A percentile compares a stretch with the other conserved stretches of the same genome.
phyloP scores from a whole-genome alignment of 1,140 invertebrate genomes.

The Trigoniulus corallinus region DNA sequence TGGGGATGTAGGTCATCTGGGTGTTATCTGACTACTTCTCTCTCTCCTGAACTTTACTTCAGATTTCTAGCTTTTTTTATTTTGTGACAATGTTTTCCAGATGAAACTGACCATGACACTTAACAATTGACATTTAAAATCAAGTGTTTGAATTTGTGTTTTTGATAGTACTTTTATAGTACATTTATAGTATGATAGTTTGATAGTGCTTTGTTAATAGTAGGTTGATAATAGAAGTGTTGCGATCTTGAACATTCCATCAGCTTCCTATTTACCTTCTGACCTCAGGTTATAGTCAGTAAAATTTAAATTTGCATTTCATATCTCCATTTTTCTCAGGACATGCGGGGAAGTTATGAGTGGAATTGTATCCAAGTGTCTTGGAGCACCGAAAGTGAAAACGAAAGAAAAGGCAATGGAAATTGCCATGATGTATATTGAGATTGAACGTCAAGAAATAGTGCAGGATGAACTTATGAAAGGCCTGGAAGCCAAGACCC shows the following conservation, averaged over 20 bases:
- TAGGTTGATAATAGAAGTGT: too few species aligned
- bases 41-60: background rate
- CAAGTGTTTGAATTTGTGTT: too few species aligned
- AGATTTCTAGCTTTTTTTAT: too few species aligned
- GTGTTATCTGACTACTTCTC: background rate
- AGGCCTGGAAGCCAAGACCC: conserved; percentile 83
- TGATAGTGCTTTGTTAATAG: too few species aligned
- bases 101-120: too few species aligned
- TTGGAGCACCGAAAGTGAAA: conserved; percentile 74
- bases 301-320: conserved; percentile 2
- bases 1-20: background rate
- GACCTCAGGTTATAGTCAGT: too few species aligned
- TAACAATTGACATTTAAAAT: too few species aligned
- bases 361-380: conserved; percentile 78
- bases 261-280: too few species aligned
- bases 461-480: conserved; percentile 83
- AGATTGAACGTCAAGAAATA: conserved; percentile 86
- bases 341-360: conserved; percentile 74
- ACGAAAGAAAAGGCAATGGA: conserved; percentile 81
- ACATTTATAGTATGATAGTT: too few species aligned
- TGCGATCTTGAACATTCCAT: too few species aligned
- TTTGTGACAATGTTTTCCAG: too few species aligned
- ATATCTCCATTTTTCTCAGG: conserved; percentile 33
- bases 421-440: conserved; percentile 80
- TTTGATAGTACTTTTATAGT: too few species aligned